Conservation (phyloP, 2,797 vertebrate species). For the Avahi laniger region DNA sequence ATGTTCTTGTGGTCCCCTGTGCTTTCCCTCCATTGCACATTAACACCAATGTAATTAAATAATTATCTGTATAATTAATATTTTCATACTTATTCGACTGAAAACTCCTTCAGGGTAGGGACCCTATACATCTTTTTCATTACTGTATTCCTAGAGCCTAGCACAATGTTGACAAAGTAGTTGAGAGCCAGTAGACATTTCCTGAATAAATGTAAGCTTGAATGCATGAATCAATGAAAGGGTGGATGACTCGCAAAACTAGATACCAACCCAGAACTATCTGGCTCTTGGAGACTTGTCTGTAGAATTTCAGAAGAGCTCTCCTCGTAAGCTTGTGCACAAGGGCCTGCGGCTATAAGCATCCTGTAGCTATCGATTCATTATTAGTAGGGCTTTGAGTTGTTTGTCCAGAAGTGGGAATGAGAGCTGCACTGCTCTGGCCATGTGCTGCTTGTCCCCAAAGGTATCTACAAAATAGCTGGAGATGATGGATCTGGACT, state of each 20-base stretch:
- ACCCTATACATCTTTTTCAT: accelerated
- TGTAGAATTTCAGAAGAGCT: not conserved
- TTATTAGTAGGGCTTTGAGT: not conserved
- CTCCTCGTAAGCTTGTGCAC: not conserved
- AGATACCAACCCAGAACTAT: not conserved
- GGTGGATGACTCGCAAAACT: not conserved
- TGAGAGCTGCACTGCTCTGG: accelerated
- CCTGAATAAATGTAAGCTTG: not conserved
- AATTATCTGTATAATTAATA: not conserved
- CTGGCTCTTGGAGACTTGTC: not conserved
- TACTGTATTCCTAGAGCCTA: not conserved
- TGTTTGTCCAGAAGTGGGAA: not conserved
- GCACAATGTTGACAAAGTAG: not conserved
- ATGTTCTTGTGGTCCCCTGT: not conserved
- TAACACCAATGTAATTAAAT: not conserved
- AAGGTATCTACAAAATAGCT: not conserved
- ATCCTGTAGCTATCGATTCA: not conserved
- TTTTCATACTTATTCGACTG: not conserved
- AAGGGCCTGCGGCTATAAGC: accelerated
- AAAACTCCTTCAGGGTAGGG: not conserved
- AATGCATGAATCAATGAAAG: not conserved
- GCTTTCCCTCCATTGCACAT: not conserved
- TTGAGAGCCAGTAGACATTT: not conserved
- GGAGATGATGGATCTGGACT: not conserved
- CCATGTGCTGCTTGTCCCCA: not conserved